These are phyloP conservation scores for Polypedilum pembai DNA, from an alignment of 1,140 invertebrate species.

Conservation along the genomic window DNA sequence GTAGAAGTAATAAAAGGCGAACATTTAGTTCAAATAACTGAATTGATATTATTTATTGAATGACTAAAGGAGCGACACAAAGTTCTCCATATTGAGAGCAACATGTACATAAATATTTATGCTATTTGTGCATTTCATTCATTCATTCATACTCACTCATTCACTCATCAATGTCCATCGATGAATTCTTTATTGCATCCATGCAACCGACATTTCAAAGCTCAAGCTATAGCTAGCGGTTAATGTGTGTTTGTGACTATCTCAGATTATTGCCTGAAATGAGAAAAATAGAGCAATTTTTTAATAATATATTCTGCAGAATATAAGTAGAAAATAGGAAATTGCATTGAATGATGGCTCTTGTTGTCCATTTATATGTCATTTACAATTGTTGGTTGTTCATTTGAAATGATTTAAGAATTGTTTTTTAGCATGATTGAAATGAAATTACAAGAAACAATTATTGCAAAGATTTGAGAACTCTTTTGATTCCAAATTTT, in stretches of 20 bases:
- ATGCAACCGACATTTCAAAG: neutral
- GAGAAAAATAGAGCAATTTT: conserved; percentile 13
- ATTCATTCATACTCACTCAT: conserved; percentile 1
- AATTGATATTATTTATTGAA: neutral
- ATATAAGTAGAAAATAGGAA: neutral
- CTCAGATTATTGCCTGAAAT: neutral
- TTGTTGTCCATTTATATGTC: conserved; percentile 7
- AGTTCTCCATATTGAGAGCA: no score
- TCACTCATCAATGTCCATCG: conserved; percentile 16
- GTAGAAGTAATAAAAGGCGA: neutral
- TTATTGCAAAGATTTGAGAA: no score
- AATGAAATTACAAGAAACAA: no score
- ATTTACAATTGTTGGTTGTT: no score
- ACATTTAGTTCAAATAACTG: neutral
- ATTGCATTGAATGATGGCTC: neutral
- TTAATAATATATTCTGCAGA: neutral
- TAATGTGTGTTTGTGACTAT: neutral
- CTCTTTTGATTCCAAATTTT: no score
- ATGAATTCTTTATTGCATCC: conserved; percentile 1
- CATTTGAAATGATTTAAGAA: no score
- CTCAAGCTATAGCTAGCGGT: neutral
- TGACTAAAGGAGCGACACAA: no score
- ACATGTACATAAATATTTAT: neutral
- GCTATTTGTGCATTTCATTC: neutral
- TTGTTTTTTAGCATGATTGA: no score